phyloP scores from a whole-genome alignment of 1,140 invertebrate genomes.

The Drosophila orena region DNA sequence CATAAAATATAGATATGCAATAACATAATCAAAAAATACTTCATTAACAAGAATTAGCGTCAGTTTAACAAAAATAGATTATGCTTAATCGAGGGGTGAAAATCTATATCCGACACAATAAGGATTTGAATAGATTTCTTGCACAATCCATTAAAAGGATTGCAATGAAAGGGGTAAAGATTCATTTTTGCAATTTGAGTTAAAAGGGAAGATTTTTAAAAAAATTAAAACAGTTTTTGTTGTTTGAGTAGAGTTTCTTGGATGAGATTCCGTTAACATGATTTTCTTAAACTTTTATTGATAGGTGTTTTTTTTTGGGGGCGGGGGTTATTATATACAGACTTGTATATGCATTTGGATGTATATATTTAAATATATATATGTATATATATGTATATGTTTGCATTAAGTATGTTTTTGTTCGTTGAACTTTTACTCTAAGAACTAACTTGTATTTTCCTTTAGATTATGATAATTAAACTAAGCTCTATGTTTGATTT shows the following conservation, averaged over 20 bases:
- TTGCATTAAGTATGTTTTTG: slow-evolving; percentile 61
- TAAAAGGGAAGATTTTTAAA: slow-evolving; percentile 38
- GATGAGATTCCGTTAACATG: slow-evolving; percentile 70
- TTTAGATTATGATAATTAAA: slow-evolving; percentile 51
- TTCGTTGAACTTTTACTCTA: slow-evolving; percentile 58
- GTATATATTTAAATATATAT: slow-evolving; percentile 29
- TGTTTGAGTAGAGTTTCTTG: slow-evolving; percentile 47
- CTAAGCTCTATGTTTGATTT: slow-evolving; percentile 71
- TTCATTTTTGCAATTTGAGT: slow-evolving; percentile 49
- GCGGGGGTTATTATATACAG: slow-evolving; percentile 44
- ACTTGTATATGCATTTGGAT: slow-evolving; percentile 47
- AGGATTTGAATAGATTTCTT: slow-evolving; percentile 29
- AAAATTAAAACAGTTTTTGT: slow-evolving; percentile 35
- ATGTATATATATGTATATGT: slow-evolving; percentile 20
- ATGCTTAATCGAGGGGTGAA: slow-evolving; percentile 10
- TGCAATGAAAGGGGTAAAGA: slow-evolving; percentile 42
- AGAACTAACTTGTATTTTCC: slow-evolving; percentile 40
- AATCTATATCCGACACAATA: slow-evolving; percentile 26
- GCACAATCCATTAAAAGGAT: neutral
- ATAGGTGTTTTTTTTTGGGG: slow-evolving; percentile 18
- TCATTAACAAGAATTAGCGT: slow-evolving; percentile 74
- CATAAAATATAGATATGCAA: slow-evolving; percentile 35
- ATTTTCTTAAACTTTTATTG: slow-evolving; percentile 34
- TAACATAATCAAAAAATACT: slow-evolving; percentile 74
- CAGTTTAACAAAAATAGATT: slow-evolving; percentile 68